A percentile compares a stretch with the other conserved stretches of the same genome.
Conservation (phyloP, 2,797 vertebrate genomes). For the Centropyge bicolor region DNA sequence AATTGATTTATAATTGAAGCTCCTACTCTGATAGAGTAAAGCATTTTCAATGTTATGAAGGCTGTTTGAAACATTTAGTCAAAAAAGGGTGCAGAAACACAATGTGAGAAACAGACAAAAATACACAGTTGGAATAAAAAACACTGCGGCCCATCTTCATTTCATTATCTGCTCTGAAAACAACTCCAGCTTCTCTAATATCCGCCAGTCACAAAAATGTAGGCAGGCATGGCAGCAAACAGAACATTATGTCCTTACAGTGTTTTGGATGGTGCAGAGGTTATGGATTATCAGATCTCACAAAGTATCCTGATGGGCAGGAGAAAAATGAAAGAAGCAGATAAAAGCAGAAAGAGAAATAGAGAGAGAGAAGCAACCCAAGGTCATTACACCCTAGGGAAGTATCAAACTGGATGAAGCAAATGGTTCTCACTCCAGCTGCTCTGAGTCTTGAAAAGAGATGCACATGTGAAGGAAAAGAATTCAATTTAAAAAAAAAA, state of each 20-base stretch:
- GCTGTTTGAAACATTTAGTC: neutral
- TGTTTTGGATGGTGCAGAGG: constrained; percentile 5
- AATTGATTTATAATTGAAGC: too few relatives aligned
- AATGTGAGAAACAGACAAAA: neutral
- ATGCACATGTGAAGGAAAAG: neutral
- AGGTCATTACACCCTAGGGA: constrained; percentile 5
- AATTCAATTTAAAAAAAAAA: neutral
- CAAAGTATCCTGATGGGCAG: constrained; percentile 3
- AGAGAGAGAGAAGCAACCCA: neutral
- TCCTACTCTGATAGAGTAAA: neutral
- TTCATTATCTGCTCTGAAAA: neutral
- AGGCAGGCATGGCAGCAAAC: constrained; percentile 15
- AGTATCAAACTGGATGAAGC: neutral
- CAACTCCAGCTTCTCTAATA: neutral
- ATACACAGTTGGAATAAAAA: neutral
- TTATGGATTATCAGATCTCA: constrained; percentile 13
- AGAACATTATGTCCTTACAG: neutral
- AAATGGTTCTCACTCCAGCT: neutral
- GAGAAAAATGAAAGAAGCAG: constrained; percentile 10
- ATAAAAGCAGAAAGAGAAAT: constrained; percentile 1
- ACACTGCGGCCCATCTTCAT: neutral
- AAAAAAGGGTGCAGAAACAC: neutral
- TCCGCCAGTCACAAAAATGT: neutral
- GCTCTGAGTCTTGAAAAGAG: neutral
- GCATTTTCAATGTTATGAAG: neutral